Percentiles rank a stretch among this genome's conserved stretches.
Conservation (phyloP, 2,888 invertebrate species). For the Thymelicus sylvestris region DNA sequence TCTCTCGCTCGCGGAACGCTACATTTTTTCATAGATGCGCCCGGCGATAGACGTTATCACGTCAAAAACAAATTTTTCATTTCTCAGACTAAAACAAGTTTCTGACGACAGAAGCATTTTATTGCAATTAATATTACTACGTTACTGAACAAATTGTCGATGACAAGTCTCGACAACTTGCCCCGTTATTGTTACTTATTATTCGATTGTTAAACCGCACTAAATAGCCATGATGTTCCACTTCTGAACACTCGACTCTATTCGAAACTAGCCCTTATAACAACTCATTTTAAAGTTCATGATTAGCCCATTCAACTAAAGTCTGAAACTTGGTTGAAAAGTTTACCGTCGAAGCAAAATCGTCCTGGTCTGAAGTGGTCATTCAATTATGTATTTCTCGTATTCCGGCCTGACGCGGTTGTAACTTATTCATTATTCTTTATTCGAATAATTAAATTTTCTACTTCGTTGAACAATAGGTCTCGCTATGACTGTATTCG, state of each 20-base stretch:
- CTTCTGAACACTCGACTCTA: conserved; percentile 30
- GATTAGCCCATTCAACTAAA: conserved; percentile 25
- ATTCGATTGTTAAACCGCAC: conserved; percentile 58
- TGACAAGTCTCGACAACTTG: conserved; percentile 57
- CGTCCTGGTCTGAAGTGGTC: conserved; percentile 49
- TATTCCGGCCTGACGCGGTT: conserved; percentile 43
- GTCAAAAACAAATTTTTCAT: background rate
- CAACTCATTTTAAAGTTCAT: conserved; percentile 24
- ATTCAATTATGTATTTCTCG: conserved; percentile 63
- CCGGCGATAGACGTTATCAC: too few species aligned
- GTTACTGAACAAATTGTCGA: background rate
- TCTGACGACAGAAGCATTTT: background rate
- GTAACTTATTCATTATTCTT: conserved; percentile 38
- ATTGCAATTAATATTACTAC: conserved; percentile 2
- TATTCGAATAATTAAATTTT: conserved; percentile 37
- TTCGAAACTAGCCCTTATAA: conserved; percentile 40
- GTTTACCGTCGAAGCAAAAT: conserved; percentile 49
- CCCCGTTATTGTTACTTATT: conserved; percentile 62
- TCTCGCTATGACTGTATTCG: conserved; percentile 29
- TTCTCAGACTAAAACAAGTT: background rate
- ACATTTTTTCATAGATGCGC: too few species aligned
- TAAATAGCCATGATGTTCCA: conserved; percentile 44
- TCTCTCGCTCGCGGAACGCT: too few species aligned
- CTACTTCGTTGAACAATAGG: conserved; percentile 35
- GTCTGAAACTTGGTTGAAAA: conserved; percentile 43